Evolutionary conservation across 2,888 invertebrate species (phyloP), one percentile per base, ranked within the genome.

Genomic region (Malthinus flaveolus): DNA sequence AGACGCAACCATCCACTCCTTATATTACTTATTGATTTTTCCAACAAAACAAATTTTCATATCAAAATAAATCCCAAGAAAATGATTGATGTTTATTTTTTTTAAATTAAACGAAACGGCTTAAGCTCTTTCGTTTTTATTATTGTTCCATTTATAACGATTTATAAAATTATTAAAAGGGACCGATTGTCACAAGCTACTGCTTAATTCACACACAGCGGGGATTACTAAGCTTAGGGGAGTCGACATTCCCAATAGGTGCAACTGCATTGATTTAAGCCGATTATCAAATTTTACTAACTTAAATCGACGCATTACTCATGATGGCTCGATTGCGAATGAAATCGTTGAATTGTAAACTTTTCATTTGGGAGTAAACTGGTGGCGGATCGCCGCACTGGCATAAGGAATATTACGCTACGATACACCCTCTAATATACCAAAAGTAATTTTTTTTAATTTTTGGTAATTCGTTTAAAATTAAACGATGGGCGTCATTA

Each of bases 171-270:
- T 55, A 42, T 42, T 56, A 55, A 59, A 32, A 37, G 55, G 59
- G 51, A 13, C 48, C 15, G 32, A 48, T 42, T 59, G 59, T 59
- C 55, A 59, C 59, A 59, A 50, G 32, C 50, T 52, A 55, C 55
- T 59, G 59, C 59, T 55, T 56, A 49, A 56, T 69, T 70, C 70
- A 65, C 69, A 65, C 69, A 23, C 23, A 69, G 68, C 69, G 59
- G 39, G 39, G 39, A 42, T 42, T 42, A 42, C 39, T 23, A 42
- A 23, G 23, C 23, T 9, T 42, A 42, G 39, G 39, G 39, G 23
- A 23, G 67, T 51, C 52, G 64, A 45, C 63, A 56, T 59, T 61
- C 61, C 60, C 59, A 54, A 62, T 59, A 62, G 62, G 57, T 60
- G 61, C 60, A 58, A 61, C 58, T 61, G 58, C 58, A 58, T 55